phyloP scores from a whole-genome alignment of 2,113 vertebrate species.

The Zeus faber region DNA sequence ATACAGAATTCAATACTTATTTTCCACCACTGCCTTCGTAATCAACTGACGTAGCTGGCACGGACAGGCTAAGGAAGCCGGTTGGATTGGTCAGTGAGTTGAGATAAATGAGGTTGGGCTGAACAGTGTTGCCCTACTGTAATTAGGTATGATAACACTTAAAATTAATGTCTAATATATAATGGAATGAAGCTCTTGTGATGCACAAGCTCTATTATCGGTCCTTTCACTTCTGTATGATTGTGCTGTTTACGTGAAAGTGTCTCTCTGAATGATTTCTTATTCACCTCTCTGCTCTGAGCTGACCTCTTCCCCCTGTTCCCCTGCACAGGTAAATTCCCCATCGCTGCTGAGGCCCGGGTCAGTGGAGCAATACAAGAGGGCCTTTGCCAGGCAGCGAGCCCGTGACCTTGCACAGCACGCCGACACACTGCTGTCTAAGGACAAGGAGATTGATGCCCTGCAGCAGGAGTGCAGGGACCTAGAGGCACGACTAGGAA shows the following conservation, averaged over 20 bases:
- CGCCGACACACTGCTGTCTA: conserved; percentile 86
- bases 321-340: conserved; percentile 80
- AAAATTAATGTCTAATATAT: no score
- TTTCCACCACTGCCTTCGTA: no score
- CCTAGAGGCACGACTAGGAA: conserved; percentile 80
- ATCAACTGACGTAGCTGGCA: no score
- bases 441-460: conserved; percentile 92
- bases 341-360: conserved; percentile 78
- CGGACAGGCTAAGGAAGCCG: no score
- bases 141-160: no score
- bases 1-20: no score
- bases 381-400: conserved; percentile 88
- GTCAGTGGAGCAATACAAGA: conserved; percentile 85
- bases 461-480: conserved; percentile 87
- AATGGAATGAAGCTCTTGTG: no score
- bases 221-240: no score
- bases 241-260: neutral
- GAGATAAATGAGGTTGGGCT: no score
- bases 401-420: conserved; percentile 91
- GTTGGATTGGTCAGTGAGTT: no score
- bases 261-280: neutral
- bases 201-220: no score
- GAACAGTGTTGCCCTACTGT: no score
- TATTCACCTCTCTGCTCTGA: neutral
- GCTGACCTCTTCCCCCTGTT: neutral